A percentile compares a stretch with the other conserved stretches of the same genome.
Evolutionary conservation across 2,888 invertebrate genomes (phyloP).

Genomic region (Perdita meconis): DNA sequence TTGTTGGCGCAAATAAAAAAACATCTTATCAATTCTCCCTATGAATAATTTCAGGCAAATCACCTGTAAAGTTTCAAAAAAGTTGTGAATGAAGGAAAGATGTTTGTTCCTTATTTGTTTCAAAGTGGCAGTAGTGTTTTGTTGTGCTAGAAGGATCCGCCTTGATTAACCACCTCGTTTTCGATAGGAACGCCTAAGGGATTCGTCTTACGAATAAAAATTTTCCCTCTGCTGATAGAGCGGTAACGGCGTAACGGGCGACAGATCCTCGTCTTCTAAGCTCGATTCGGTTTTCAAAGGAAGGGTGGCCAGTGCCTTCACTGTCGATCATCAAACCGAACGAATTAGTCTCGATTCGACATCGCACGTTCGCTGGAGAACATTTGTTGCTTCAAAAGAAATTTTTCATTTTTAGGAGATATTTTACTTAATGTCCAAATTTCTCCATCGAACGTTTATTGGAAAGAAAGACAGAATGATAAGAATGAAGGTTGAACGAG

Average conservation of each 20-base stretch:
- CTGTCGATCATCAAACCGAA: conserved; percentile 82
- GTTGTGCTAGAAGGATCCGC: conserved; percentile 43
- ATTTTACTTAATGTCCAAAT: not conserved
- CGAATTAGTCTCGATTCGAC: not conserved
- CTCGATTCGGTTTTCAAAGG: conserved; percentile 86
- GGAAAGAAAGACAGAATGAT: not conserved
- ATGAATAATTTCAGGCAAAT: conserved; percentile 4
- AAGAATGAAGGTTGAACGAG: conserved; percentile 10
- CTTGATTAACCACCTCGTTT: conserved; percentile 21
- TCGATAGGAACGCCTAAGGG: not conserved
- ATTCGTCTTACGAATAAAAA: conserved; percentile 86
- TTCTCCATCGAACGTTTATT: conserved; percentile 4
- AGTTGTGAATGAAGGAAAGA: conserved; percentile 18
- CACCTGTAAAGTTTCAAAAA: conserved; percentile 20
- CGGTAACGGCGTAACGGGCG: conserved; percentile 92
- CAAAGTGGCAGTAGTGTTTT: conserved; percentile 60
- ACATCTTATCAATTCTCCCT: conserved; percentile 17
- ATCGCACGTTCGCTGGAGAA: not conserved
- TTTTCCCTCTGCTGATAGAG: conserved; percentile 95
- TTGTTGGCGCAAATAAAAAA: conserved; percentile 50
- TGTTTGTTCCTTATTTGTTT: conserved; percentile 49
- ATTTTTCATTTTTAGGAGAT: too few species aligned
- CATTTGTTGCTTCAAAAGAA: not conserved
- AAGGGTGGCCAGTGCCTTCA: conserved; percentile 91
- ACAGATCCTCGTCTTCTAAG: conserved; percentile 89